These are phyloP conservation scores for Mormyrus hasselquistii DNA, from an alignment of 2,797 vertebrate species.

Conservation along the genomic window DNA sequence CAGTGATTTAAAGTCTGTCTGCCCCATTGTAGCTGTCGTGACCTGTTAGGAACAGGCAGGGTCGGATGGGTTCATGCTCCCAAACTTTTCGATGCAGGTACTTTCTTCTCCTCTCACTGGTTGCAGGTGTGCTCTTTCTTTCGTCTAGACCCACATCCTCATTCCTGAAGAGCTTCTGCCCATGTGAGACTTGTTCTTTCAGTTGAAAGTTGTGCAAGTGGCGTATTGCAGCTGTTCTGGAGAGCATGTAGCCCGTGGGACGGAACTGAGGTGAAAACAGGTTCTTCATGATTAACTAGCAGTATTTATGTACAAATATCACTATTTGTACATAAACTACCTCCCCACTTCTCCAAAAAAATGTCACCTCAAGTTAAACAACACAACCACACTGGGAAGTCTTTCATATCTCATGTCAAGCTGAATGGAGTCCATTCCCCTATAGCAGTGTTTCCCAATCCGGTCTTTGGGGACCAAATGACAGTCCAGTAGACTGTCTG, in stretches of 20 bases:
- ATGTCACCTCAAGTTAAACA: background rate
- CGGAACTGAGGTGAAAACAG: background rate
- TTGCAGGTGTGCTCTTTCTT: background rate
- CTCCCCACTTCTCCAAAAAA: background rate
- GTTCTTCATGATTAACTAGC: background rate
- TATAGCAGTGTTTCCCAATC: too few species aligned
- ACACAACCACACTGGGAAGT: background rate
- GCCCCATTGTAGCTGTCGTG: background rate
- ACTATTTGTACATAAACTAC: background rate
- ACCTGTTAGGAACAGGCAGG: conserved; percentile 17
- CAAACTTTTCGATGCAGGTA: background rate
- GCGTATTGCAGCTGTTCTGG: background rate
- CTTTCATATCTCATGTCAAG: background rate
- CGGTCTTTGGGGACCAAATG: too few species aligned
- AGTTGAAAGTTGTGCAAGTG: background rate
- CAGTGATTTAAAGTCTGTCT: background rate
- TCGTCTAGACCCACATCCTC: background rate
- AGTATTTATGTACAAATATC: background rate
- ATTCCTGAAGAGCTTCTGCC: background rate
- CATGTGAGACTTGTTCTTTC: background rate
- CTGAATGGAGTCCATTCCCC: background rate
- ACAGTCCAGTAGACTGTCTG: background rate
- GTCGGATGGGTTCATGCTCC: background rate
- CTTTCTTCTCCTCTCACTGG: background rate
- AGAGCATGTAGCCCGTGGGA: background rate